phyloP scores from a whole-genome alignment of 2,888 invertebrate species.

The Mythimna ferrago region DNA sequence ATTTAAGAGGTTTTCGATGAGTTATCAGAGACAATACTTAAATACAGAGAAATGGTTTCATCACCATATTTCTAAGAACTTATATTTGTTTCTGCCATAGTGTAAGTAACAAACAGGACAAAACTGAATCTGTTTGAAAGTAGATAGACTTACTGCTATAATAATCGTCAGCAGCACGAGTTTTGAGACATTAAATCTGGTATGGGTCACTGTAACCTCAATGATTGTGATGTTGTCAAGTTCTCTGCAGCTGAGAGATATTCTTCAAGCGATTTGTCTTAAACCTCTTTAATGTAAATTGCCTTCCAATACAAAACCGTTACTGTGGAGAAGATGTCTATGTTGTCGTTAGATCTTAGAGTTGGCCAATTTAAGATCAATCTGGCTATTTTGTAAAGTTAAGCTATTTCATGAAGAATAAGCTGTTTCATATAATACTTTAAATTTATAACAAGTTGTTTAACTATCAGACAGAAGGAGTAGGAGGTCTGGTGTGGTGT shows the following conservation, averaged over 20 bases:
- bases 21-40: slow-evolving; percentile 10
- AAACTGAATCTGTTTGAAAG: not conserved
- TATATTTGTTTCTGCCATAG: not conserved
- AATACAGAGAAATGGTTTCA: slow-evolving; percentile 32
- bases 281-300: not conserved
- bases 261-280: not conserved
- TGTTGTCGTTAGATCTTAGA: not conserved
- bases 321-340: not conserved
- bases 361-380: not conserved
- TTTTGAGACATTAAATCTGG: not conserved
- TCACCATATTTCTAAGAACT: not conserved
- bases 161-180: not conserved
- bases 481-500: no score
- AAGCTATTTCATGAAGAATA: no score
- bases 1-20: slow-evolving; percentile 19
- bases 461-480: no score
- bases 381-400: no score
- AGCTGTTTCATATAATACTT: no score
- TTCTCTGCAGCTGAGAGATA: not conserved
- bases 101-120: not conserved
- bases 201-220: not conserved
- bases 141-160: not conserved
- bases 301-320: not conserved
- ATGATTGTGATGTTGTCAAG: not conserved
- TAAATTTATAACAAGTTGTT: no score